Percentiles rank a stretch among this genome's conserved stretches.
Conservation (phyloP, 2,888 invertebrate species). For the Catocala sponsa region DNA sequence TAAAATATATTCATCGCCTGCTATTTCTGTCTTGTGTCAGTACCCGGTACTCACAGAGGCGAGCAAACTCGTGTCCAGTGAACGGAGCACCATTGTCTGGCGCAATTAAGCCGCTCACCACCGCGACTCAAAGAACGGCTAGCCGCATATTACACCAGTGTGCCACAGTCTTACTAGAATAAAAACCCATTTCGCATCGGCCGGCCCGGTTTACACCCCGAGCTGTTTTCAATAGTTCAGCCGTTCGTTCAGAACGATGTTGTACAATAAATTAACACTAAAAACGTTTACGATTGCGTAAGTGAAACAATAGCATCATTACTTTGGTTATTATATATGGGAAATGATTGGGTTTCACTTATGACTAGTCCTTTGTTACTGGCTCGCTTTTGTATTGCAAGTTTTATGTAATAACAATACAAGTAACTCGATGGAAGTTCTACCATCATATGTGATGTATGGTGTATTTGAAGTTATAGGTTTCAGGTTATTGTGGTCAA, state of each 20-base stretch:
- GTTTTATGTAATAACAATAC: slow-evolving; percentile 39
- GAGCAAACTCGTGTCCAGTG: too few species aligned
- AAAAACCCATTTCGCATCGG: neutral
- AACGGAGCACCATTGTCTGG: too few species aligned
- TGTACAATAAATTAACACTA: slow-evolving; percentile 38
- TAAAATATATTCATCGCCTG: too few species aligned
- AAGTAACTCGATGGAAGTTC: slow-evolving; percentile 8
- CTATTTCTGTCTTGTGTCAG: too few species aligned
- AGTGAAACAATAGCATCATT: slow-evolving; percentile 49
- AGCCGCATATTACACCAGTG: too few species aligned
- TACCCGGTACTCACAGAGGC: too few species aligned
- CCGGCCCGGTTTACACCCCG: too few species aligned
- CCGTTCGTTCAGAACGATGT: slow-evolving; percentile 9
- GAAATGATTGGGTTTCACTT: slow-evolving; percentile 53
- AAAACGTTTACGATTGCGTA: slow-evolving; percentile 32
- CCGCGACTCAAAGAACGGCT: too few species aligned
- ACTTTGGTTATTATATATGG: slow-evolving; percentile 45
- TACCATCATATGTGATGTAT: slow-evolving; percentile 3
- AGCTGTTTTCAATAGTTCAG: neutral
- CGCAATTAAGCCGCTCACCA: too few species aligned
- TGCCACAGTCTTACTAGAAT: neutral
- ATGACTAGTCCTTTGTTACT: slow-evolving; percentile 39
- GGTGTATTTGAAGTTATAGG: slow-evolving; percentile 8
- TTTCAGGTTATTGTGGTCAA: slow-evolving; percentile 6
- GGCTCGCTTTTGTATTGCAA: slow-evolving; percentile 42